phyloP scores from a whole-genome alignment of 2,113 vertebrate genomes.

The Poecile atricapillus region DNA sequence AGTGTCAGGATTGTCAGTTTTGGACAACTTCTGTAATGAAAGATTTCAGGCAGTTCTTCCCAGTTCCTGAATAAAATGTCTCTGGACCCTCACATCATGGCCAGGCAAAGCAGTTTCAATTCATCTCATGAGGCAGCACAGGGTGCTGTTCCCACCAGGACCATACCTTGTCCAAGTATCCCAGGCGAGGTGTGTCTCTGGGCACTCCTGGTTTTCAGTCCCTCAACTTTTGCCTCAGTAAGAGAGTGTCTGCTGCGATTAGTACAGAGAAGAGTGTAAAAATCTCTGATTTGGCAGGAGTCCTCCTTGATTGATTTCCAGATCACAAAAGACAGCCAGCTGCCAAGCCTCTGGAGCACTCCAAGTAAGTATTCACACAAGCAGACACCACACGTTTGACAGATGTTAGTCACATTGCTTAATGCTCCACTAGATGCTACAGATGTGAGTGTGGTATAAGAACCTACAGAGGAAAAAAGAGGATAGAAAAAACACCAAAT shows the following conservation, averaged over 20 bases:
- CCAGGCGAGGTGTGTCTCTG: rapidly evolving
- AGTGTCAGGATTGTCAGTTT: background rate
- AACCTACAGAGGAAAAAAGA: background rate
- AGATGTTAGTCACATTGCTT: conserved; percentile 57
- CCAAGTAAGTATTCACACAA: conserved; percentile 32
- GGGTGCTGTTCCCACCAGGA: background rate
- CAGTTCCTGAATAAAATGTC: background rate
- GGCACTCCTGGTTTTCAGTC: background rate
- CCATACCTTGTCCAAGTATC: background rate
- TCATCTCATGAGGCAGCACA: background rate
- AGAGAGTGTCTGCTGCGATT: background rate
- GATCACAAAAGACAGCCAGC: conserved; percentile 58
- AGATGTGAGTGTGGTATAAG: background rate
- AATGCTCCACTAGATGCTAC: conserved; percentile 34
- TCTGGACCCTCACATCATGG: background rate
- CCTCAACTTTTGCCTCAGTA: background rate
- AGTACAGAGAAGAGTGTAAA: background rate
- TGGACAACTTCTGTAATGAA: background rate
- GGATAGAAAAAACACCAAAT: background rate
- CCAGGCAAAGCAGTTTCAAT: background rate
- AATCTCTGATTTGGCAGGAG: conserved; percentile 38
- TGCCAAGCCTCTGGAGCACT: conserved; percentile 42
- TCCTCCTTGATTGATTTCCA: conserved; percentile 44
- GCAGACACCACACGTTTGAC: conserved; percentile 41
- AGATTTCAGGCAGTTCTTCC: background rate